A percentile compares a stretch with the other conserved stretches of the same genome.
Evolutionary conservation across 2,888 invertebrate species (phyloP).

Genomic region (Acronicta psi): DNA sequence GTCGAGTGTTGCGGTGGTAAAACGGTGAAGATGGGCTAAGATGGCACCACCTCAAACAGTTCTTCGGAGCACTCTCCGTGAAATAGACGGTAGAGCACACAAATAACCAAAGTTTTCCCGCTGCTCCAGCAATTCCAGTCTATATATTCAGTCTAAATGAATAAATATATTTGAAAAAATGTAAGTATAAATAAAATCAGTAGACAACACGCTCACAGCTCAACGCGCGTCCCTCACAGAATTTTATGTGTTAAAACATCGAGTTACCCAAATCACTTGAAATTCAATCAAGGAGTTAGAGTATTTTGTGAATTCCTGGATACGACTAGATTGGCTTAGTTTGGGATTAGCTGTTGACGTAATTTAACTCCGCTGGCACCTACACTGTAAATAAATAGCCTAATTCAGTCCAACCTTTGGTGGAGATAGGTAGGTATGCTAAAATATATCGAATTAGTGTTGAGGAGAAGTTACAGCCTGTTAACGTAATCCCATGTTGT

Average conservation of each 20-base stretch:
- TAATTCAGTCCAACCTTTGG: constrained; percentile 36
- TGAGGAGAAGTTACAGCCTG: constrained; percentile 30
- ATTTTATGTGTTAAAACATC: constrained; percentile 39
- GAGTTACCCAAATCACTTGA: constrained; percentile 40
- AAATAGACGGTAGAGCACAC: no score
- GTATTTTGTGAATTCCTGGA: constrained; percentile 54
- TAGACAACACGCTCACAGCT: constrained; percentile 15
- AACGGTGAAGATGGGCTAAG: no score
- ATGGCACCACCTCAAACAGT: no score
- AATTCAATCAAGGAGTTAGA: constrained; percentile 57
- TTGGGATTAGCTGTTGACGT: constrained; percentile 45
- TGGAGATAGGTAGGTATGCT: constrained; percentile 17
- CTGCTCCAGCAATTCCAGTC: no score
- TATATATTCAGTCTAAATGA: no score
- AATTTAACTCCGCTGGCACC: constrained; percentile 43
- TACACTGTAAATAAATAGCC: constrained; percentile 53
- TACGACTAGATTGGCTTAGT: constrained; percentile 55
- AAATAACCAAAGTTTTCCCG: no score
- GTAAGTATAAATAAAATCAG: no score
- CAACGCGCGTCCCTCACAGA: constrained; percentile 10
- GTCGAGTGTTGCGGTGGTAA: no score
- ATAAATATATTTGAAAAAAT: no score
- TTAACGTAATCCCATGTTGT: constrained; percentile 5
- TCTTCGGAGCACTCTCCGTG: no score
- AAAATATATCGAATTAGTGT: constrained; percentile 37